phyloP scores from a whole-genome alignment of 2,888 invertebrate genomes.

The Gortyna flavago region DNA sequence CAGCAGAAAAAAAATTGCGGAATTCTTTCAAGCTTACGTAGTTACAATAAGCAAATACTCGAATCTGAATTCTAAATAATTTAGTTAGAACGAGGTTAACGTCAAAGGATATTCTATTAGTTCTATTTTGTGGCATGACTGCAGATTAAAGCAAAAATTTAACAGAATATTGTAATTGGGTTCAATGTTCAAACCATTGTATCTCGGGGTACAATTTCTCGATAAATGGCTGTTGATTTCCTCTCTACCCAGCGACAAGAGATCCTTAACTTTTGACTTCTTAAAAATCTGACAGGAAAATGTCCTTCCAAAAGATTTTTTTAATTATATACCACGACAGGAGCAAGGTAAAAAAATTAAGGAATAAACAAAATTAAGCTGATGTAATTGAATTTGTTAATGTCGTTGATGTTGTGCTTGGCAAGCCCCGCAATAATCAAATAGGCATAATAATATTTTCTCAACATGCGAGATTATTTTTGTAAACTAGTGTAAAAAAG shows the following conservation, averaged over 20 bases:
- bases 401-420: constrained; percentile 18
- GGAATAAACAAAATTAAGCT: constrained; percentile 48
- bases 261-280: constrained; percentile 17
- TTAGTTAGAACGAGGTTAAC: neutral
- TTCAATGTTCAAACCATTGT: constrained; percentile 27
- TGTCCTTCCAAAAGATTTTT: constrained; percentile 7
- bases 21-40: neutral
- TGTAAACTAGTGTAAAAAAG: neutral
- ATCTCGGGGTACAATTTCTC: constrained; percentile 4
- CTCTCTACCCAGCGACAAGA: neutral
- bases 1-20: constrained; percentile 18
- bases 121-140: neutral
- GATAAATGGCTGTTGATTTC: constrained; percentile 15
- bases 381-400: constrained; percentile 44
- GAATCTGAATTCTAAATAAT: neutral
- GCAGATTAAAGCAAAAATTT: neutral
- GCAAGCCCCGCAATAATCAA: constrained; percentile 9
- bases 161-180: constrained; percentile 15
- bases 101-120: neutral
- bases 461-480: neutral
- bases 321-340: constrained; percentile 20
- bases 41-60: neutral
- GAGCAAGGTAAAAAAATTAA: constrained; percentile 41
- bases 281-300: constrained; percentile 17
- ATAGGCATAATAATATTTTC: constrained; percentile 7